Base-by-base conservation (phyloP, 2,797 vertebrate genomes). In the Allobates femoralis region DNA sequence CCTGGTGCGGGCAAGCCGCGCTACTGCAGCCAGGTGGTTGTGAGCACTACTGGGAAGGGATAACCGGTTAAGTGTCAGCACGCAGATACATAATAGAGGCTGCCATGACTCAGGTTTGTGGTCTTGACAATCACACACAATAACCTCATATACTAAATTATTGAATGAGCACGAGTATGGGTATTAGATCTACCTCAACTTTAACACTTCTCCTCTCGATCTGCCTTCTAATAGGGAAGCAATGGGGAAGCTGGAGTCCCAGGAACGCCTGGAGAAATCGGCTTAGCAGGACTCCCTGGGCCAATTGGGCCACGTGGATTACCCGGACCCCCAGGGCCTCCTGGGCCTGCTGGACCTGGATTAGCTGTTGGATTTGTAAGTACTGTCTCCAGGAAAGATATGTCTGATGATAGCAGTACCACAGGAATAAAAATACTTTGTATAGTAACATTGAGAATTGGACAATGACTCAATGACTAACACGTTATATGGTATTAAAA, bases 361-460 rank as follows among this genome's bases (percentile, higher is more conserved):
- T 93, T 94, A 0, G 91, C 91, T 0, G 94, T 91, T 86, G 98
- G 97, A 92, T 98, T 99, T 94, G 98, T 99, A 92, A 97, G 98
- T 97, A 77, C 7, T 6, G 11, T 46, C 11, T 7, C 11, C 4
- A 50, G 21, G 10, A 16, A 26, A n/a, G 50, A 37, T 74, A 16
- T 74, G 12, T 5, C 18, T 26, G 41, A 50, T 21, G 34, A 37
- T 37, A 26, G n/a, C 58, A 12, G 1, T 10, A 60, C 23, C n/a
- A n/a, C 10, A 26, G 8, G 16, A 15, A 53, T 18, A 53, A 18
- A 53, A 53, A 53, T 53, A 46, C 41, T 46, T 10, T 46, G 11
- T 46, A 46, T 8, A 46, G 41, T 26, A 62, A 15, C 7, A 28
- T 19, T 58, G 18, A 58, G 55, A 23, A 58, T 3, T 58, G 18